Base-by-base conservation (phyloP, 1,140 invertebrate genomes). In the Odontomachus brunneus region DNA sequence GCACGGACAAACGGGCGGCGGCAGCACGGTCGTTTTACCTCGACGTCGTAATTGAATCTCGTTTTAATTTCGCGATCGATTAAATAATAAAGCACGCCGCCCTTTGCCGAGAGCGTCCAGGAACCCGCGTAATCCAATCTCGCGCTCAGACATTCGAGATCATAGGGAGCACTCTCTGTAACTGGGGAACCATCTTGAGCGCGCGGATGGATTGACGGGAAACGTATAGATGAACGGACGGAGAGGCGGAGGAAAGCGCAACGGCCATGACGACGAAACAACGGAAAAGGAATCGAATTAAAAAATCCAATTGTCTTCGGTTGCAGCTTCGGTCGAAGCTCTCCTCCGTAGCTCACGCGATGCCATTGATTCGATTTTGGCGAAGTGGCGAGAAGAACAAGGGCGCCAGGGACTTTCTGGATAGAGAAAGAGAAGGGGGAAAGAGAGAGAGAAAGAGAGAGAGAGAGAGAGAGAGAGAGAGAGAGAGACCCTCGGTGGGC, bases 281-380 rank as follows among this genome's bases (percentile, higher is more conserved):
- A 26, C 11, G 26, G 29, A 38, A 63, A 67, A 49, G 38, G 62
- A 75, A 83, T 85, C 83, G 51, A 88, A 88, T 88, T 88, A 85
- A 85, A 85, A 85, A 88, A 88, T 88, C 86, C 71, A 89, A 88
- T 90, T 73, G 74, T 88, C 66, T 82, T 71, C 83, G 33, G 67
- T 62, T 19, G 57, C n/a, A 49, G 44, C 59, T n/a, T n/a, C n/a
- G n/a, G n/a, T n/a, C n/a, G n/a, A n/a, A n/a, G n/a, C n/a, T n/a
- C n/a, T n/a, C n/a, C n/a, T 60, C 29, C 26, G 67, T 53, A 72
- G 24, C 59, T 71, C 65, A 69, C 66, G 65, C 49, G 81, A 69
- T 19, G 67, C 51, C 82, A 76, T 83, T 88, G 88, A 90, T 90
- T 90, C 80, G 85, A 90, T 90, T 89, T 84, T 62, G 62, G 69